A percentile compares a stretch with the other conserved stretches of the same genome.
These are phyloP conservation scores for Tinea semifulvella DNA, from an alignment of 2,888 invertebrate species.

Conservation along the genomic window DNA sequence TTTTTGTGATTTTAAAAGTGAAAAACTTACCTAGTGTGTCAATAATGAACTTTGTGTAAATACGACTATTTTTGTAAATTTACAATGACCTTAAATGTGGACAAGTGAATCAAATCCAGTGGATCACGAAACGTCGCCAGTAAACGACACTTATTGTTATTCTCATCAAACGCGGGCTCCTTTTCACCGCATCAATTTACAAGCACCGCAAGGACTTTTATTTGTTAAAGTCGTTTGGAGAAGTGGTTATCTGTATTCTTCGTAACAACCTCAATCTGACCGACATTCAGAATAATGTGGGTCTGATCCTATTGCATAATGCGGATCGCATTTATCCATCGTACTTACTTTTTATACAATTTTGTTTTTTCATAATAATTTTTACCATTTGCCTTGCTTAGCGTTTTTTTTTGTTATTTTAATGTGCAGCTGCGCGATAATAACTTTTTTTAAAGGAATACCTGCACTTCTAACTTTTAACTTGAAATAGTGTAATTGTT, in stretches of 20 bases:
- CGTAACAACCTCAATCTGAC: conserved; percentile 16
- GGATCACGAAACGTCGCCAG: background rate
- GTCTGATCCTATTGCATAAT: conserved; percentile 30
- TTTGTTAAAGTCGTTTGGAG: conserved; percentile 21
- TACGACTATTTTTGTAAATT: background rate
- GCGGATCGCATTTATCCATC: conserved; percentile 20
- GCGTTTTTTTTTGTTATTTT: background rate
- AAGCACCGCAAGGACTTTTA: conserved; percentile 22
- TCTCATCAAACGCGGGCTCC: conserved; percentile 30
- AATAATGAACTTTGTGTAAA: background rate
- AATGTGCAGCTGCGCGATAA: background rate
- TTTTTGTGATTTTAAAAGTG: conserved; percentile 4
- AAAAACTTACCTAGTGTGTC: background rate
- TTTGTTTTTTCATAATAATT: background rate
- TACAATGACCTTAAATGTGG: background rate
- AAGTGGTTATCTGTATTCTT: conserved; percentile 33
- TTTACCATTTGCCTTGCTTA: background rate
- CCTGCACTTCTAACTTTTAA: background rate
- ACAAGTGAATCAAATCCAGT: conserved; percentile 8
- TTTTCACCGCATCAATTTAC: conserved; percentile 30
- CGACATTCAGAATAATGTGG: conserved; percentile 25
- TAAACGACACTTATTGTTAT: conserved; percentile 31
- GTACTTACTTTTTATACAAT: background rate
- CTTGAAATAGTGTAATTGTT: background rate
- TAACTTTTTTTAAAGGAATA: background rate